Conservation (phyloP, 2,113 vertebrate species). For the Neoarius graeffei region DNA sequence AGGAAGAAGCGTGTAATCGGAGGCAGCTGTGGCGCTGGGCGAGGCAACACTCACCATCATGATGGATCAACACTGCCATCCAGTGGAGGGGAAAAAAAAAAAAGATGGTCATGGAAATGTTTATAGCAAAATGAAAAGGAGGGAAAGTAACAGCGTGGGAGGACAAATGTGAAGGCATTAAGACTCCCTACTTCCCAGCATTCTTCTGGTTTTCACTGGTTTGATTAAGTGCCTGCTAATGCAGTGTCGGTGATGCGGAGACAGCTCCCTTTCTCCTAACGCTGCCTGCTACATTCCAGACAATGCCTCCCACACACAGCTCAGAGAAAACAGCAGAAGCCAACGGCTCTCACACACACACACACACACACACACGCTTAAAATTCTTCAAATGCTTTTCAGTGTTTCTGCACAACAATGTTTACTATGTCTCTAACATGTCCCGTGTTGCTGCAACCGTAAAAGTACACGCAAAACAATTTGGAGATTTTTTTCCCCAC, state of each 20-base stretch:
- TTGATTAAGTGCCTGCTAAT: slow-evolving; percentile 25
- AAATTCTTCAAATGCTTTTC: not conserved
- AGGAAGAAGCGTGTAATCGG: slow-evolving; percentile 27
- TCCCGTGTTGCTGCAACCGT: not conserved
- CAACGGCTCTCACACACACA: not conserved
- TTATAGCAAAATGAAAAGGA: not conserved
- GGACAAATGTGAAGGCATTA: slow-evolving; percentile 15
- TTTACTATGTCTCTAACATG: not conserved
- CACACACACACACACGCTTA: not conserved
- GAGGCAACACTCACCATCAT: not conserved
- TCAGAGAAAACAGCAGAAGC: slow-evolving; percentile 3
- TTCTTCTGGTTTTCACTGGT: slow-evolving; percentile 13
- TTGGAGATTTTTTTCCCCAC: not conserved
- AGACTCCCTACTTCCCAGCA: not conserved
- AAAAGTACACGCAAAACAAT: slow-evolving; percentile 6
- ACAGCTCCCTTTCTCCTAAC: slow-evolving; percentile 18
- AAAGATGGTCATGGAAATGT: not conserved
- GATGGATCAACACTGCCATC: slow-evolving; percentile 40
- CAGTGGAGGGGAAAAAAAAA: not conserved
- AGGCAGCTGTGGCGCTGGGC: slow-evolving; percentile 33
- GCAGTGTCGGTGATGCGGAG: slow-evolving; percentile 36
- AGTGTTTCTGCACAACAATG: not conserved
- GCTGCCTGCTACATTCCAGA: slow-evolving; percentile 43
- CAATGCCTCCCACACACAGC: not conserved
- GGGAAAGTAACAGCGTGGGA: not conserved